Conservation (phyloP, 2,113 vertebrate genomes). For the Nesospiza acunhae region DNA sequence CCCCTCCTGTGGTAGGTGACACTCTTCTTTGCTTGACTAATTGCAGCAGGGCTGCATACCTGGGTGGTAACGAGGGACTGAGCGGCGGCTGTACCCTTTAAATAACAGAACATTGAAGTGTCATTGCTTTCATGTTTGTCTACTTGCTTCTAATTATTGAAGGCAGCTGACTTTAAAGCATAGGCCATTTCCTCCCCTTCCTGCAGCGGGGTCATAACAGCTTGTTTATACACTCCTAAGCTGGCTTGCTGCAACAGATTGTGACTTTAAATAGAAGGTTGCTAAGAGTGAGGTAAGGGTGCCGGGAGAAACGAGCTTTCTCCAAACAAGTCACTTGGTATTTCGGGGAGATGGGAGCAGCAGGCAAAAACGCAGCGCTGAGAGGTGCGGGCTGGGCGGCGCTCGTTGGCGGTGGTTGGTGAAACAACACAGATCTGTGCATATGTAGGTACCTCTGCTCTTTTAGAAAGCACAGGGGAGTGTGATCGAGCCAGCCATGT, state of each 20-base stretch:
- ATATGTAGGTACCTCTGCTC: neutral
- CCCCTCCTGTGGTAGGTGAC: neutral
- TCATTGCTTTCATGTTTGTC: constrained; percentile 40
- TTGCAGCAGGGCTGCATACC: neutral
- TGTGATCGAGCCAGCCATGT: neutral
- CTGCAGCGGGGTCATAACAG: constrained; percentile 1
- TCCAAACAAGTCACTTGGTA: constrained; percentile 43
- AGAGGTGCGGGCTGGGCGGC: constrained; percentile 15
- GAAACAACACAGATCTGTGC: neutral
- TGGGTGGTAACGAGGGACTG: neutral
- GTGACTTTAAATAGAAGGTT: constrained; percentile 55
- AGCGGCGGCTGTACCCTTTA: neutral
- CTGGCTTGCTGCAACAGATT: constrained; percentile 30
- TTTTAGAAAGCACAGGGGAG: neutral
- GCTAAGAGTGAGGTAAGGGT: constrained; percentile 44
- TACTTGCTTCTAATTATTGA: constrained; percentile 53
- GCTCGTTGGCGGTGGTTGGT: neutral
- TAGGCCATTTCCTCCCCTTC: constrained; percentile 52
- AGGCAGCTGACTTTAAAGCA: constrained; percentile 54
- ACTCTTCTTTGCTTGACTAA: constrained; percentile 17
- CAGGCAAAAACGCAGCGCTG: constrained; percentile 14
- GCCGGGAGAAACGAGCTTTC: constrained; percentile 1
- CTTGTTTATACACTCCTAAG: neutral
- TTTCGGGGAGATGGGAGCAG: constrained; percentile 38
- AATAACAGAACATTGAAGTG: constrained; percentile 31